Evolutionary conservation across 2,797 vertebrate species (phyloP).

Genomic region (Merluccius polli): DNA sequence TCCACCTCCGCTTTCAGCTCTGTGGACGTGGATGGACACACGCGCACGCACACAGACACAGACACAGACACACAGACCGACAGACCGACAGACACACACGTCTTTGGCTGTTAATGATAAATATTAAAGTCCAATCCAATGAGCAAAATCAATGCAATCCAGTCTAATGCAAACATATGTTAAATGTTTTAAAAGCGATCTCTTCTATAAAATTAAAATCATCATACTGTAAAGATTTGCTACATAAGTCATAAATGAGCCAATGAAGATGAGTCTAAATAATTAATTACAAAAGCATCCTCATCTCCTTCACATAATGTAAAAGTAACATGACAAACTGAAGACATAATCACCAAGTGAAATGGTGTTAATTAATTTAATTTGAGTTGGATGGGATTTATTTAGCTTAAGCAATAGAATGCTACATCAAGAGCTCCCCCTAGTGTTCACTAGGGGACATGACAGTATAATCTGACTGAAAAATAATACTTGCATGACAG

Average conservation of each 20-base stretch:
- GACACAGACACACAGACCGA: not conserved
- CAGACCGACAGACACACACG: not conserved
- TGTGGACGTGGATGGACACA: slow-evolving; percentile 40
- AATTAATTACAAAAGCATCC: not conserved
- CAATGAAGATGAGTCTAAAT: not conserved
- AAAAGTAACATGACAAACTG: not conserved
- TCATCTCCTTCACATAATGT: not conserved
- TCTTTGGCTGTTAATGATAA: not conserved
- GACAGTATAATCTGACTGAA: slow-evolving; percentile 45
- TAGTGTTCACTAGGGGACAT: slow-evolving; percentile 53
- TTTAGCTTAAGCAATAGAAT: slow-evolving; percentile 11
- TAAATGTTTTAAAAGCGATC: not conserved
- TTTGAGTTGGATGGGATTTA: not conserved
- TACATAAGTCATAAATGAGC: not conserved
- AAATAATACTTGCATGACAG: slow-evolving; percentile 68
- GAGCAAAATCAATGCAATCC: not conserved
- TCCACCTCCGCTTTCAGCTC: slow-evolving; percentile 96
- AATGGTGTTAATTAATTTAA: not conserved
- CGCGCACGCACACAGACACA: not conserved
- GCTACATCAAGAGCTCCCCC: slow-evolving; percentile 64
- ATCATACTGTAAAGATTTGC: not conserved
- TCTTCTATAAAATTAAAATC: not conserved
- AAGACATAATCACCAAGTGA: not conserved
- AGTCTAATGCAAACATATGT: not conserved
- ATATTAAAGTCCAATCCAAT: not conserved